These are phyloP conservation scores for Eupithecia centaureata DNA, from an alignment of 2,888 invertebrate genomes.

Conservation along the genomic window DNA sequence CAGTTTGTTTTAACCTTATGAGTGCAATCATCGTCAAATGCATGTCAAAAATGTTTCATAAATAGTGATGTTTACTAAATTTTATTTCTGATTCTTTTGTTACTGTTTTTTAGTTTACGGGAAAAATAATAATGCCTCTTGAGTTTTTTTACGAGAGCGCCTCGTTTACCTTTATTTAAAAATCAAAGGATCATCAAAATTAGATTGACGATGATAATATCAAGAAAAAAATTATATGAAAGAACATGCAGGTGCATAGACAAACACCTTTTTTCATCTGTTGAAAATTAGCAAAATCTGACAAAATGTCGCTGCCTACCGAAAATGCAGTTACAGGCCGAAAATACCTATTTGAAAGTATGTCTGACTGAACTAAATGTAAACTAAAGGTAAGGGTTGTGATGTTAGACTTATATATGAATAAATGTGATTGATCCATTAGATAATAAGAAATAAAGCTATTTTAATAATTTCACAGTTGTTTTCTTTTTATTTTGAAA, in stretches of 20 bases:
- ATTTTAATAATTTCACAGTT: not conserved
- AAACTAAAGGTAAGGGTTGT: conserved; percentile 26
- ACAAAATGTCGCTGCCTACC: not conserved
- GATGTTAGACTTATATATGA: conserved; percentile 19
- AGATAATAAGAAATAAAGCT: conserved; percentile 11
- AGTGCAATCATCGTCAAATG: not conserved
- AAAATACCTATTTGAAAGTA: not conserved
- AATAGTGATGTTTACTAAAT: too few relatives aligned
- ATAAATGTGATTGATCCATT: conserved; percentile 17
- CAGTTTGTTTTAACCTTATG: not conserved
- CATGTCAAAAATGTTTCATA: not conserved
- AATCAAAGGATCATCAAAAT: too few relatives aligned
- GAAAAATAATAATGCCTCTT: too few relatives aligned
- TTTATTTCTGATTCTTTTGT: too few relatives aligned
- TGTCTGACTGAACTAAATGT: conserved; percentile 11
- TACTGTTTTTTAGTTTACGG: too few relatives aligned
- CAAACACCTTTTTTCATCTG: too few relatives aligned
- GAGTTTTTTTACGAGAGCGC: too few relatives aligned
- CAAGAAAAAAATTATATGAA: too few relatives aligned
- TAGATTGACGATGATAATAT: too few relatives aligned
- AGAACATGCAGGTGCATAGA: too few relatives aligned
- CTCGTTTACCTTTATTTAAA: too few relatives aligned
- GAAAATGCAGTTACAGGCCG: not conserved
- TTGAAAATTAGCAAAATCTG: not conserved
- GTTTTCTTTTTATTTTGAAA: not conserved